These are phyloP conservation scores for Lymantria monacha DNA, from an alignment of 2,888 invertebrate species.

Conservation along the genomic window DNA sequence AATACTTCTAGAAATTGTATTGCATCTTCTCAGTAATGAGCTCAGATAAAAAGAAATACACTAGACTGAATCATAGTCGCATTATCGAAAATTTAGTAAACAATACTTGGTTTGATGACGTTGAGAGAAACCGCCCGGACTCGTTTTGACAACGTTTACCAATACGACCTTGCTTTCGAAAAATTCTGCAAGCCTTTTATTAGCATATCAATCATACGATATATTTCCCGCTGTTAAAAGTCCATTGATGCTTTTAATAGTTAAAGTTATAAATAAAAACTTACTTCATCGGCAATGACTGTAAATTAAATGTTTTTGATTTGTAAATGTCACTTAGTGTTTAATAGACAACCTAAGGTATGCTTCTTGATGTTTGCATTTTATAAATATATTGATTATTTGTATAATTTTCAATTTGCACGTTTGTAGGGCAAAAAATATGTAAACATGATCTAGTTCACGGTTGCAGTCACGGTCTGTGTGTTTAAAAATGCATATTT, in stretches of 20 bases:
- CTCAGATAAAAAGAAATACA: background rate
- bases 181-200: conserved; percentile 27
- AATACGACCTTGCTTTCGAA: conserved; percentile 57
- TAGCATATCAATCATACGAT: too few species aligned
- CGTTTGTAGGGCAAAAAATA: background rate
- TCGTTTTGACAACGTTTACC: conserved; percentile 37
- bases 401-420: background rate
- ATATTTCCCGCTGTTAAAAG: too few species aligned
- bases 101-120: conserved; percentile 14
- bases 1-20: background rate
- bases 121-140: conserved; percentile 43
- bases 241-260: conserved; percentile 5
- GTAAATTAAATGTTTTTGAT: background rate
- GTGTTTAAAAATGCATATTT: background rate
- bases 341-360: background rate
- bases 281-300: background rate
- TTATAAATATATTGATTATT: too few species aligned
- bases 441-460: background rate
- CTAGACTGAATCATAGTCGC: background rate
- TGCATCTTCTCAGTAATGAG: background rate
- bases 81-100: background rate
- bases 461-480: background rate
- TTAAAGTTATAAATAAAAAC: background rate
- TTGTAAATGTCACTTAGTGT: background rate
- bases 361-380: background rate